These are phyloP conservation scores for Microchrysa polita DNA, from an alignment of 2,888 invertebrate genomes.

Conservation along the genomic window DNA sequence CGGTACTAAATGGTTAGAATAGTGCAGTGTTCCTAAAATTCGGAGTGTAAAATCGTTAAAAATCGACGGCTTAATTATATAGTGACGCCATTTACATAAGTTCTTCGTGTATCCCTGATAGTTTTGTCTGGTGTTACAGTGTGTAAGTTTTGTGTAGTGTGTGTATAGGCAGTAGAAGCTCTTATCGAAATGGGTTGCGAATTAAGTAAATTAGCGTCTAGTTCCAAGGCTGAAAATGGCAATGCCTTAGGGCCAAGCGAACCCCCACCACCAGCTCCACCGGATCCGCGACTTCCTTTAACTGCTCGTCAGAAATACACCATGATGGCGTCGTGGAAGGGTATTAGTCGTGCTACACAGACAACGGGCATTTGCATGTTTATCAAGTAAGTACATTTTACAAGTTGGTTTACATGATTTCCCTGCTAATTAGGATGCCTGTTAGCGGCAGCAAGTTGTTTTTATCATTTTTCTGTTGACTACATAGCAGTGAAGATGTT, in stretches of 20 bases:
- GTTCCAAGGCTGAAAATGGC: constrained; percentile 55
- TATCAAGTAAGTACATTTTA: constrained; percentile 77
- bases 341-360: constrained; percentile 87
- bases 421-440: neutral
- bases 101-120: neutral
- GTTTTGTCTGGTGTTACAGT: constrained; percentile 8
- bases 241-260: constrained; percentile 67
- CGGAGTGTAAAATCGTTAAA: neutral
- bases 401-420: neutral
- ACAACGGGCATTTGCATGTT: constrained; percentile 92
- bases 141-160: constrained; percentile 1
- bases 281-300: constrained; percentile 82
- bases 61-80: constrained; percentile 9
- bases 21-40: constrained; percentile 22
- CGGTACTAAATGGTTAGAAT: constrained; percentile 9
- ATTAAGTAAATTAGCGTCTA: constrained; percentile 75
- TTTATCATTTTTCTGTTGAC: too few species aligned
- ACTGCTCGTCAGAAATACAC: constrained; percentile 88
- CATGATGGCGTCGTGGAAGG: constrained; percentile 91
- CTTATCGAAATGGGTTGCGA: constrained; percentile 77
- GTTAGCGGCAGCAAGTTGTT: neutral
- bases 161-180: neutral
- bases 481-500: too few species aligned
- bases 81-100: neutral
- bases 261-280: constrained; percentile 73